Percentiles rank a stretch among this genome's conserved stretches.
phyloP scores from a whole-genome alignment of 2,888 invertebrate genomes.

The Agrochola macilenta region DNA sequence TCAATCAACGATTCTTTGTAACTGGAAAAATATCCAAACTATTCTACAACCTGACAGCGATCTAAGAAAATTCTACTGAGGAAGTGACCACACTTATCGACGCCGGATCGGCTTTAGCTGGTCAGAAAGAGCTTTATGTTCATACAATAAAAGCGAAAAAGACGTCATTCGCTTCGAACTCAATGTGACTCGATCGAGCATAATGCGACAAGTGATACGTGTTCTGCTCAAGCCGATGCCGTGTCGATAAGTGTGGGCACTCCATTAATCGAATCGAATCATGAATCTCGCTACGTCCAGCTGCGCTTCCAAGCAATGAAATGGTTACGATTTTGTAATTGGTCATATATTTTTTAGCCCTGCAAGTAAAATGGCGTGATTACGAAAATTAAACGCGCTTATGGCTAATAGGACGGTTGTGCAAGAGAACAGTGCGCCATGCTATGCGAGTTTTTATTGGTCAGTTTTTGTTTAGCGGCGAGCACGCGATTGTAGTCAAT shows the following conservation, averaged over 20 bases:
- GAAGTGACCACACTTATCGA: not conserved
- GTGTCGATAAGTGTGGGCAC: not conserved
- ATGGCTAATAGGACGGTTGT: conserved; percentile 46
- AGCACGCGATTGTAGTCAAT: conserved; percentile 52
- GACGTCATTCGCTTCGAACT: not conserved
- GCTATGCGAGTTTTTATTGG: conserved; percentile 41
- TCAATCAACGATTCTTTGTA: not conserved
- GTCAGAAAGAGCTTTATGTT: not conserved
- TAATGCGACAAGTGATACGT: not conserved
- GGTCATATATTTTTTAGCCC: conserved; percentile 25
- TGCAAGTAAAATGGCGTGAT: conserved; percentile 44
- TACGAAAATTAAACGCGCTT: conserved; percentile 49
- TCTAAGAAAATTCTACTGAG: not conserved
- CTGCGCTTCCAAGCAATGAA: not conserved
- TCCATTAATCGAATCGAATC: not conserved
- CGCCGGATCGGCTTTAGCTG: not conserved
- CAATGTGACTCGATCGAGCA: not conserved
- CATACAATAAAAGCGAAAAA: not conserved
- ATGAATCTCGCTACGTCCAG: not conserved
- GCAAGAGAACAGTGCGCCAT: conserved; percentile 43
- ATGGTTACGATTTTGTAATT: conserved; percentile 23
- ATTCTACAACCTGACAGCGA: not conserved
- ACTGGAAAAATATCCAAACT: not conserved
- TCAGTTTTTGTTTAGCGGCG: conserved; percentile 36
- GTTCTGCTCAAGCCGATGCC: not conserved